A percentile compares a stretch with the other conserved stretches of the same genome.
Conservation (phyloP, 1,140 invertebrate genomes). For the Protaetia brevitarsis region DNA sequence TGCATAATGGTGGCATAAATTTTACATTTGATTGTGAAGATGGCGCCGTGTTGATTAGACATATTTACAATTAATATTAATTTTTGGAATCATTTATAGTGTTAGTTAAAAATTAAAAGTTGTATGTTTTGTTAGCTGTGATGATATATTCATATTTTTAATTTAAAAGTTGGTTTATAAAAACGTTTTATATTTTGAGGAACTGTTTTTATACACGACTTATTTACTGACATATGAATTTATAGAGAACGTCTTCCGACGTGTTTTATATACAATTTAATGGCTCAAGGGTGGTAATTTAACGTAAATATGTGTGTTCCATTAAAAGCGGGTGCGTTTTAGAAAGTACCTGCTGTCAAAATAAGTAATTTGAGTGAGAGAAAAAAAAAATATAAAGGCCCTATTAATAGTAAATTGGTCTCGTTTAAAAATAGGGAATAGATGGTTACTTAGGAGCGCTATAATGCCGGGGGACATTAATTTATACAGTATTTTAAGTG, state of each 20-base stretch:
- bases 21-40: no score
- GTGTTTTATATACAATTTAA: background rate
- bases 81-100: no score
- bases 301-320: background rate
- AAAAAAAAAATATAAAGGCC: background rate
- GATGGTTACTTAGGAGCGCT: background rate
- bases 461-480: background rate
- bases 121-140: no score
- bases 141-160: no score
- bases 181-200: no score
- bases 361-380: conserved; percentile 24
- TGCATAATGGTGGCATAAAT: no score
- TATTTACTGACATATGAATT: no score
- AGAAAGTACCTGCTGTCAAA: conserved; percentile 4
- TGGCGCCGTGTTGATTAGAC: no score
- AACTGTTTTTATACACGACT: no score
- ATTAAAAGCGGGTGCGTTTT: background rate
- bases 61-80: no score
- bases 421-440: background rate
- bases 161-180: no score
- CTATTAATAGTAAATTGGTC: conserved; percentile 7
- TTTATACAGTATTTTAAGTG: background rate
- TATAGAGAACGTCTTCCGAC: background rate
- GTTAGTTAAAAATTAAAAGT: no score
- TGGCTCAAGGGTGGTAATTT: background rate